Percentiles rank a stretch among this genome's conserved stretches.
Evolutionary conservation across 2,113 vertebrate genomes (phyloP).

Genomic region (human): DNA sequence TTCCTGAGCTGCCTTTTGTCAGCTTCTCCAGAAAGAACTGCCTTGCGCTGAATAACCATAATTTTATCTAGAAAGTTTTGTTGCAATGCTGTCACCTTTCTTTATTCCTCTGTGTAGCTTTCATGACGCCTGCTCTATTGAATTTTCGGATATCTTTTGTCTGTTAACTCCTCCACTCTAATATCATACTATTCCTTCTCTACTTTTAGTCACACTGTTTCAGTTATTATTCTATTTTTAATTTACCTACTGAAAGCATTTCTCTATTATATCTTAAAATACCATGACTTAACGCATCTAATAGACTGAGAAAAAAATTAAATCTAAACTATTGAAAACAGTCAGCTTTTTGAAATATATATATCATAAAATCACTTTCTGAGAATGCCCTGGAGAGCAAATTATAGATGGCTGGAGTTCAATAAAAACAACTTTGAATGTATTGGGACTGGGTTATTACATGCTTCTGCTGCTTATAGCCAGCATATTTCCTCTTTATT

Average conservation of each 20-base stretch:
- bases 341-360: conserved; percentile 29
- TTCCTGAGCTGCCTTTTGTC: background rate
- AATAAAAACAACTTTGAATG: conserved; percentile 74
- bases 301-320: conserved; percentile 41
- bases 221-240: conserved; percentile 59
- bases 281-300: conserved; percentile 16
- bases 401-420: conserved; percentile 73
- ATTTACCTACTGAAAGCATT: conserved; percentile 56
- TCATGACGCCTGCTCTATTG: conserved; percentile 22
- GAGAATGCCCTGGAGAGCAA: conserved; percentile 57
- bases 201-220: conserved; percentile 34
- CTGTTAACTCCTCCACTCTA: conserved; percentile 41
- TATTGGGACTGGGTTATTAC: conserved; percentile 60
- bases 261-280: conserved; percentile 52
- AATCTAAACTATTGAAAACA: conserved; percentile 47
- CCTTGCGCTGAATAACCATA: rapidly evolving
- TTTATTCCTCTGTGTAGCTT: conserved; percentile 37
- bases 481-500: conserved; percentile 73
- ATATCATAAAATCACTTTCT: conserved; percentile 49
- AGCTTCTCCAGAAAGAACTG: conserved; percentile 19
- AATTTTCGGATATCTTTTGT: conserved; percentile 23
- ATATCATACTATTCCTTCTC: conserved; percentile 14
- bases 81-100: conserved; percentile 61
- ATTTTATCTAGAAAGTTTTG: conserved; percentile 64
- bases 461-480: conserved; percentile 44